phyloP scores from a whole-genome alignment of 2,888 invertebrate species.

The Schrankia costaestrigalis region DNA sequence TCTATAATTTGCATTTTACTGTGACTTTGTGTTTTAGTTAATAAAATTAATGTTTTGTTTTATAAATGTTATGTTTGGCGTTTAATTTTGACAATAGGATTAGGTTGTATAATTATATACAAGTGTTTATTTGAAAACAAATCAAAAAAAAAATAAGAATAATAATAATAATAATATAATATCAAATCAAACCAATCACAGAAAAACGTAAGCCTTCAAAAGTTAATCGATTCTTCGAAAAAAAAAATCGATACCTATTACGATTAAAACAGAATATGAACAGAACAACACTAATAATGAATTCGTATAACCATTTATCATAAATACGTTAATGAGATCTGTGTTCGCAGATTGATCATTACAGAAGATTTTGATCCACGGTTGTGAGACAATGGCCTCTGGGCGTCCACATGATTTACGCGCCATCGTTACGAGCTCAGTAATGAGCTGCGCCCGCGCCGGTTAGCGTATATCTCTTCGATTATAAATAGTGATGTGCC shows the following conservation, averaged over 20 bases:
- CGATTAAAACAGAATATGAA: conserved; percentile 32
- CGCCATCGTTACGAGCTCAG: conserved; percentile 64
- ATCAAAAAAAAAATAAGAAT: conserved; percentile 8
- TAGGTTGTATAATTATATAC: conserved; percentile 9
- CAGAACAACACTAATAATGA: conserved; percentile 29
- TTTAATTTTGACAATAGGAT: conserved; percentile 4
- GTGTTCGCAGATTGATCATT: conserved; percentile 59
- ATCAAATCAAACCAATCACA: conserved; percentile 9
- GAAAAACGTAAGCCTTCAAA: too few relatives aligned
- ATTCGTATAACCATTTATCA: conserved; percentile 35
- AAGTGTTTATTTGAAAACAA: conserved; percentile 6
- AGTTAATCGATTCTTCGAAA: too few relatives aligned
- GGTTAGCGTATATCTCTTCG: conserved; percentile 47
- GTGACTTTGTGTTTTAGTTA: conserved; percentile 1
- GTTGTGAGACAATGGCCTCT: conserved; percentile 64
- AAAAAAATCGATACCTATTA: conserved; percentile 24
- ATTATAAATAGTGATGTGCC: conserved; percentile 41
- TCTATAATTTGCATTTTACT: conserved; percentile 3
- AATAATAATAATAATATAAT: conserved; percentile 7
- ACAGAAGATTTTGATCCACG: conserved; percentile 48
- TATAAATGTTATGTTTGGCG: conserved; percentile 13
- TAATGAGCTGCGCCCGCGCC: conserved; percentile 72
- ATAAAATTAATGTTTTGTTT: conserved; percentile 22
- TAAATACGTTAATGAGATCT: conserved; percentile 34
- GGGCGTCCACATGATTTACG: conserved; percentile 74